Evolutionary conservation across 2,888 invertebrate species (phyloP), one percentile per base, ranked within the genome.

Genomic region (Synergus laeviventris): DNA sequence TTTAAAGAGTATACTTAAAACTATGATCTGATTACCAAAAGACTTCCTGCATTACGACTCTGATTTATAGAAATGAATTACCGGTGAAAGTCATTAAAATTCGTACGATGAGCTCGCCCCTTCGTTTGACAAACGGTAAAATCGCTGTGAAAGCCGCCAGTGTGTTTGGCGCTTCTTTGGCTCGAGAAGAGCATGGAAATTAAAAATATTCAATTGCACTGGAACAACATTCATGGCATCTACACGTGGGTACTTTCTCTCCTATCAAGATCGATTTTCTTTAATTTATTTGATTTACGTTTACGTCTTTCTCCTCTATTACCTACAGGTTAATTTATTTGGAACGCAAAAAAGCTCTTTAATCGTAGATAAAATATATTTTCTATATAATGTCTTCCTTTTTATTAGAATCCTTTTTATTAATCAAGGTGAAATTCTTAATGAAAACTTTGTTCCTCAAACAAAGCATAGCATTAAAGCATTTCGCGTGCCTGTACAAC

Each of bases 41-140:
- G 31, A 60, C 31, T 60, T 60, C 60, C 39, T 62, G 61, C 61
- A 61, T 59, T 62, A n/a, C 62, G 18, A 38, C n/a, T 11, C 42
- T 42, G 38, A 31, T 61, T 61, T 62, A 2, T n/a, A 62, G 18
- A 38, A 39, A 38, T 39, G 18, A 62, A 62, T 62, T 62, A n/a
- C 56, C 70, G 42, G 76, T 62, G 78, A 78, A 77, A 82, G 79
- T 81, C 78, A 81, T 79, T 81, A 81, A 75, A 78, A 82, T 81
- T 81, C 81, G 79, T 76, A 9, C 39, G 79, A 78, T 81, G 81
- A 79, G 78, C 60, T 74, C 74, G 74, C 14, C 77, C 78, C 42
- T 73, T 76, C 45, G 78, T 78, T 81, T 74, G 78, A 81, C 45
- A 76, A 81, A 81, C 81, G 81, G 81, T 81, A 81, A 38, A 62